These are phyloP conservation scores for Kryphioiulus occultus DNA, from an alignment of 2,888 invertebrate genomes.

Conservation along the genomic window DNA sequence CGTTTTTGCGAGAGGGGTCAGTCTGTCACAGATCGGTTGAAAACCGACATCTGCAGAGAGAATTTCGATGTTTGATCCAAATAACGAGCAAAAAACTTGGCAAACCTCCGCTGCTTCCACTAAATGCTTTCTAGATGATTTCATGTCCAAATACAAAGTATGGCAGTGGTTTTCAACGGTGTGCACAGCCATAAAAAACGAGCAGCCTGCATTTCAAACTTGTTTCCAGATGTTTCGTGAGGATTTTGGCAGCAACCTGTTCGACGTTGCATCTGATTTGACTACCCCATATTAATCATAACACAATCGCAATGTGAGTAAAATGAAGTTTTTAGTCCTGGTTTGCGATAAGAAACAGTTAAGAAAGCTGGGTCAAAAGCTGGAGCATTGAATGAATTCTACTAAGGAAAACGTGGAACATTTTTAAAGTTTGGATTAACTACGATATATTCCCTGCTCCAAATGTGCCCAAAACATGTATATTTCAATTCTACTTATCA, in stretches of 20 bases:
- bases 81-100: neutral
- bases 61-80: neutral
- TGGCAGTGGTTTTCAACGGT: neutral
- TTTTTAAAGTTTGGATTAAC: no score
- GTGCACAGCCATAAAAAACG: neutral
- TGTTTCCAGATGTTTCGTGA: neutral
- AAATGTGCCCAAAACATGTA: no score
- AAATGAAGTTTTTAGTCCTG: neutral
- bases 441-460: no score
- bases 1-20: neutral
- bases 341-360: no score
- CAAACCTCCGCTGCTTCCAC: neutral
- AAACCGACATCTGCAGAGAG: neutral
- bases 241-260: neutral
- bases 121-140: constrained; percentile 27
- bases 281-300: neutral
- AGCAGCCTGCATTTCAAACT: constrained; percentile 24
- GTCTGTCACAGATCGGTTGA: neutral
- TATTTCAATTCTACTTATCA: no score
- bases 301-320: neutral
- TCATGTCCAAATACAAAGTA: neutral
- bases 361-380: neutral
- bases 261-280: constrained; percentile 12
- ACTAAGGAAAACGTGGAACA: no score
- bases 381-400: no score